Evolutionary conservation across 1,140 invertebrate species (phyloP).

Genomic region (Meloidogyne hapla): DNA sequence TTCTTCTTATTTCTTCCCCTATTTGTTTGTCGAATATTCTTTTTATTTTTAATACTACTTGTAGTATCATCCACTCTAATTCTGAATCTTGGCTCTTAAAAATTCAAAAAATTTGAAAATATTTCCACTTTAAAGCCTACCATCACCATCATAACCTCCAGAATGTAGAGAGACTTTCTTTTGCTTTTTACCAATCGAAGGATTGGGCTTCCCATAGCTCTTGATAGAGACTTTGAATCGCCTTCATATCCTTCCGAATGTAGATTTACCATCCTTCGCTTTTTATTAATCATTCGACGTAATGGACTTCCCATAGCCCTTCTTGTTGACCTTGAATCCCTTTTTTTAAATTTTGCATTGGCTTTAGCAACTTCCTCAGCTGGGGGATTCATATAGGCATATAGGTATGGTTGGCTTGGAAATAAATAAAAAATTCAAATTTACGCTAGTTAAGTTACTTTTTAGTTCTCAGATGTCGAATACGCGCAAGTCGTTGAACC

Average conservation of each 20-base stretch:
- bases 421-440: background rate
- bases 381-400: slow-evolving; percentile 9
- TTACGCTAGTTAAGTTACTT: background rate
- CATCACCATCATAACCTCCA: background rate
- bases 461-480: background rate
- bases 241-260: background rate
- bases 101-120: background rate
- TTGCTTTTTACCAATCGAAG: background rate
- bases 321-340: background rate
- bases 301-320: background rate
- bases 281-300: background rate
- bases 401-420: slow-evolving; percentile 1
- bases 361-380: background rate
- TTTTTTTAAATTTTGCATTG: background rate
- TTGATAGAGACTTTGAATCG: background rate
- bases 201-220: background rate
- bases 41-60: background rate
- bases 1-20: background rate
- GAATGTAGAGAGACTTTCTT: background rate
- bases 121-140: background rate
- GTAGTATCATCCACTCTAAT: background rate
- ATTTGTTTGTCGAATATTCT: background rate
- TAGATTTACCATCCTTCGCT: no score
- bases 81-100: background rate
- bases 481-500: background rate